A percentile compares a stretch with the other conserved stretches of the same genome.
Conservation (phyloP, 1,140 invertebrate species). For the Tribolium madens region DNA sequence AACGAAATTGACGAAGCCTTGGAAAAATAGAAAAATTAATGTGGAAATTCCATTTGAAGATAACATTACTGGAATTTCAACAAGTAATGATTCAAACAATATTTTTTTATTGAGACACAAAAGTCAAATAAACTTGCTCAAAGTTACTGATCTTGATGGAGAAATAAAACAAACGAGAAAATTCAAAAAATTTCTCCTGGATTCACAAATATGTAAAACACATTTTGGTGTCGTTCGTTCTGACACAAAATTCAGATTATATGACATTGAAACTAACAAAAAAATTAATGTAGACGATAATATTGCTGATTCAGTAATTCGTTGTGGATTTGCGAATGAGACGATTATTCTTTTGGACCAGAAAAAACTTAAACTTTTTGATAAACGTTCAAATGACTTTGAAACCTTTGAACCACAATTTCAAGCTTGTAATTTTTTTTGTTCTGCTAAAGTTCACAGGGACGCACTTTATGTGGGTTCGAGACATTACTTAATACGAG, state of each 20-base stretch:
- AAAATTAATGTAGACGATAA: not conserved
- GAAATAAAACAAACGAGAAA: not conserved
- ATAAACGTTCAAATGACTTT: conserved; percentile 12
- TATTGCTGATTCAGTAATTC: not conserved
- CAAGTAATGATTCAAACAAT: not conserved
- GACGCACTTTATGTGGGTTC: not conserved
- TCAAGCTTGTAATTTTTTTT: conserved; percentile 2
- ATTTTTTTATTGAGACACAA: not conserved
- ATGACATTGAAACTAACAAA: conserved; percentile 14
- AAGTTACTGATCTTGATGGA: not conserved
- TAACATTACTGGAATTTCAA: not conserved
- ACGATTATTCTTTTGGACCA: not conserved
- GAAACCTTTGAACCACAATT: conserved; percentile 7
- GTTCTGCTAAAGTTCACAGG: not conserved
- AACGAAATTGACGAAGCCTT: not conserved
- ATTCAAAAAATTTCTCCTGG: not conserved
- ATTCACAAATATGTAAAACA: not conserved
- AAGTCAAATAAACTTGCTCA: not conserved
- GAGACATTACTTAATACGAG: conserved; percentile 17
- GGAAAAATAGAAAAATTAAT: not conserved
- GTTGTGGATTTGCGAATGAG: not conserved
- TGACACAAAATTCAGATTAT: not conserved
- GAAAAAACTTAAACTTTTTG: not conserved
- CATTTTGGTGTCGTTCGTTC: not conserved
- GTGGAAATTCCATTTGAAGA: not conserved